Conservation (phyloP, 1,140 invertebrate species). For the Nephila pilipes region DNA sequence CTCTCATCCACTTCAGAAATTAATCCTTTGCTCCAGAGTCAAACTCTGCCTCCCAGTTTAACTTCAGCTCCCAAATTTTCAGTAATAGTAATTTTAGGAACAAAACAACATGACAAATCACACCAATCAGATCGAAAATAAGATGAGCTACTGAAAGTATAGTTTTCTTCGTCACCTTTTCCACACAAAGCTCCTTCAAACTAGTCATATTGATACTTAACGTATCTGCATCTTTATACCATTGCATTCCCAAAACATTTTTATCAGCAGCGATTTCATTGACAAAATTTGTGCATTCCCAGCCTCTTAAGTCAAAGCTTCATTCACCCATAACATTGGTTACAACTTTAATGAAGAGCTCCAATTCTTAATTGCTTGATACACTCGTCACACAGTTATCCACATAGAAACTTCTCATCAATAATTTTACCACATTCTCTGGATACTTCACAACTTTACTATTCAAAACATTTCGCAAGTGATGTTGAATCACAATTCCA, state of each 20-base stretch:
- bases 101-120: constrained; percentile 10
- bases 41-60: background rate
- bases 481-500: background rate
- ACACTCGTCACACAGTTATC: background rate
- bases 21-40: background rate
- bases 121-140: constrained; percentile 58
- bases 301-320: too few relatives aligned
- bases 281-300: too few relatives aligned
- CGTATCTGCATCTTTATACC: constrained; percentile 41
- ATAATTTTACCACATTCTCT: background rate
- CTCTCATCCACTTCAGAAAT: constrained; percentile 33
- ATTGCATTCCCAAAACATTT: too few relatives aligned
- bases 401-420: background rate
- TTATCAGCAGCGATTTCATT: too few relatives aligned
- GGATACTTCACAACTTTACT: background rate
- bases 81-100: constrained; percentile 45
- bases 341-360: background rate
- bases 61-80: background rate
- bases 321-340: background rate
- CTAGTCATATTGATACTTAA: constrained; percentile 25
- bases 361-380: background rate
- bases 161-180: constrained; percentile 27
- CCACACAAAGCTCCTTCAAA: constrained; percentile 5
- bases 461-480: constrained; percentile 35
- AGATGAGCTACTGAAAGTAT: constrained; percentile 48